These are phyloP conservation scores for Parauchenoglanis punctatus DNA, from an alignment of 2,797 vertebrate genomes.

Conservation along the genomic window DNA sequence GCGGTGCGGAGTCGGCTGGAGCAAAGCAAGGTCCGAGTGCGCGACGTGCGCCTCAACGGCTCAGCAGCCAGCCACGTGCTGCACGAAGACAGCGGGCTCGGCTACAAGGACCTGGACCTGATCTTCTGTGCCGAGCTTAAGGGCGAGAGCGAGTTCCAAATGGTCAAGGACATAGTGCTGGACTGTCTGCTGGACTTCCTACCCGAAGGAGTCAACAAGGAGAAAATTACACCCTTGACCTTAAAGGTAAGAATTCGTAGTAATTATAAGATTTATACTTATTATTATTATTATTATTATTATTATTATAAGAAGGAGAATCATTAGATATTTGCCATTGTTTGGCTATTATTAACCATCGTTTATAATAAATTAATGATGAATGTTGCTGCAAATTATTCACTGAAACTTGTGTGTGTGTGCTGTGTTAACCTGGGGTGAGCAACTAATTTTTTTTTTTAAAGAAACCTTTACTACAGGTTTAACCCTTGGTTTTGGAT, in stretches of 20 bases:
- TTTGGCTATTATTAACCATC: background rate
- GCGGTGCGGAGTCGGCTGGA: constrained; percentile 92
- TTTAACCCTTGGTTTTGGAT: constrained; percentile 66
- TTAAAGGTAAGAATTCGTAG: constrained; percentile 84
- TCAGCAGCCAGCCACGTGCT: constrained; percentile 96
- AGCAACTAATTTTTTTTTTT: background rate
- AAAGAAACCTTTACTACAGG: constrained; percentile 58
- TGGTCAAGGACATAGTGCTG: constrained; percentile 95
- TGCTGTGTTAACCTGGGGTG: background rate
- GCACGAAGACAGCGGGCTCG: constrained; percentile 93
- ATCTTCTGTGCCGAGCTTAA: constrained; percentile 96
- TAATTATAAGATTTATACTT: background rate
- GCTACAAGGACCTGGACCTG: constrained; percentile 97
- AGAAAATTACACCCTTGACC: constrained; percentile 93
- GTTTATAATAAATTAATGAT: background rate
- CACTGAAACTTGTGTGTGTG: background rate
- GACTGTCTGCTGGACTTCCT: constrained; percentile 98
- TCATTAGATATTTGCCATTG: background rate
- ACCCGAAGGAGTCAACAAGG: constrained; percentile 96
- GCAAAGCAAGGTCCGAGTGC: constrained; percentile 85
- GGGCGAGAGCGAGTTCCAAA: constrained; percentile 95
- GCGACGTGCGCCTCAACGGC: constrained; percentile 94
- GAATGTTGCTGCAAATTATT: background rate
- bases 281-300: background rate
- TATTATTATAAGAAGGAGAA: too few relatives aligned